Conservation (phyloP, 2,113 vertebrate species). For the Seriola rivoliana region DNA sequence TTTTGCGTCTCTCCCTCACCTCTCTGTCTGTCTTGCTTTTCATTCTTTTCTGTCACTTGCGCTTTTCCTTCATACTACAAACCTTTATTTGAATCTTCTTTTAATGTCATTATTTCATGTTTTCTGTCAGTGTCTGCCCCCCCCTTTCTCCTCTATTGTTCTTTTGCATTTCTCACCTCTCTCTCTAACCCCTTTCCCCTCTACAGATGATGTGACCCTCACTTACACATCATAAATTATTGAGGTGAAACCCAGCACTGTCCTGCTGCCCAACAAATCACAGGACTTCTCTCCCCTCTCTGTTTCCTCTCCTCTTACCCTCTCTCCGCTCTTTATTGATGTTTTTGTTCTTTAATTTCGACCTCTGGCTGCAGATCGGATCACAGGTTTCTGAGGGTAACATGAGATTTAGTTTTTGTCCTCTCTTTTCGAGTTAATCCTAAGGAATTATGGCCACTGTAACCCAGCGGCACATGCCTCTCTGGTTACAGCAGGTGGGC, state of each 20-base stretch:
- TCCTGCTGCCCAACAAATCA: constrained; percentile 62
- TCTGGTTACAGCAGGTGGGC: constrained; percentile 46
- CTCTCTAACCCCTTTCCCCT: neutral
- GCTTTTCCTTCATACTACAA: neutral
- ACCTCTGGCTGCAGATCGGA: constrained; percentile 58
- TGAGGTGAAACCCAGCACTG: constrained; percentile 72
- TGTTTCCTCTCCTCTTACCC: constrained; percentile 46
- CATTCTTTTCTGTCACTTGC: neutral
- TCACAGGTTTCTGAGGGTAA: constrained; percentile 55
- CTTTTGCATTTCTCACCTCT: constrained; percentile 29
- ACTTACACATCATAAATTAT: constrained; percentile 78
- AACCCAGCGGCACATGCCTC: constrained; percentile 22
- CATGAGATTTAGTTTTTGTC: constrained; percentile 39
- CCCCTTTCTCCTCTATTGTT: constrained; percentile 21
- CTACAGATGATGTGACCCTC: constrained; percentile 59
- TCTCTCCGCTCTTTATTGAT: constrained; percentile 56
- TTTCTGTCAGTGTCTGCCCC: neutral
- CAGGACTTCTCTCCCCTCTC: constrained; percentile 31
- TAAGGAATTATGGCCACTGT: constrained; percentile 27
- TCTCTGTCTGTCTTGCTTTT: neutral
- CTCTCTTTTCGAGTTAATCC: constrained; percentile 42
- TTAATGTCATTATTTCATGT: neutral
- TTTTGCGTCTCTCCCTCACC: neutral
- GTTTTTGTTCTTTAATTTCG: constrained; percentile 51
- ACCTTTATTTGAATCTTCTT: neutral